phyloP scores from a whole-genome alignment of 1,140 invertebrate genomes.

The Uloborus diversus region DNA sequence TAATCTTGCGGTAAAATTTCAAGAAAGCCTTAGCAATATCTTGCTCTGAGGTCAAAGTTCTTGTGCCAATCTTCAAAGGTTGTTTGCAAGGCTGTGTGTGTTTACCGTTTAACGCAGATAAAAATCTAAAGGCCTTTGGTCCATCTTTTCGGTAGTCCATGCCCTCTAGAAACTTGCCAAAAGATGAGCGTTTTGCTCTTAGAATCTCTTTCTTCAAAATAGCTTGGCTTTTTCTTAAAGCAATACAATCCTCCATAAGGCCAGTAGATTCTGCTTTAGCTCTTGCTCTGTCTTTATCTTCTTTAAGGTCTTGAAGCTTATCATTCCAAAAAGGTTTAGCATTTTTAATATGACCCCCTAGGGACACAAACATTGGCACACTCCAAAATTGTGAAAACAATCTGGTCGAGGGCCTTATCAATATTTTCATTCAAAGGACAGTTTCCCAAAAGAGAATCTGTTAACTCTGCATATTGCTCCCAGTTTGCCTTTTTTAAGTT shows the following conservation, averaged over 20 bases:
- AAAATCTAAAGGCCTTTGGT: slow-evolving; percentile 1
- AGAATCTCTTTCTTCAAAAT: background rate
- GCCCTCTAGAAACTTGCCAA: background rate
- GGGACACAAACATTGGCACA: too few relatives aligned
- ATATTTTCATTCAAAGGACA: too few relatives aligned
- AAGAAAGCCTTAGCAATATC: background rate
- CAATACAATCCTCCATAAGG: background rate
- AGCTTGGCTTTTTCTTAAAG: background rate
- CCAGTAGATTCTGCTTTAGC: background rate
- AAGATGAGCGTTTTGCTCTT: background rate
- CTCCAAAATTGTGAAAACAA: too few relatives aligned
- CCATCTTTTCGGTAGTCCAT: slow-evolving; percentile 1
- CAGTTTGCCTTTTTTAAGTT: too few relatives aligned
- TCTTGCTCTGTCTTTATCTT: background rate
- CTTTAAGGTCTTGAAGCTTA: background rate
- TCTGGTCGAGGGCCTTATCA: too few relatives aligned
- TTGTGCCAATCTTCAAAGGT: background rate
- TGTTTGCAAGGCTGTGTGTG: background rate
- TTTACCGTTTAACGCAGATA: slow-evolving; percentile 4
- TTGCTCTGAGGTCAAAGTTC: background rate
- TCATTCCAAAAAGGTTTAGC: slow-evolving; percentile 19
- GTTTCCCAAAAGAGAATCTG: too few relatives aligned
- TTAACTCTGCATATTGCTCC: too few relatives aligned
- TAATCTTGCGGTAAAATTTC: slow-evolving; percentile 1
- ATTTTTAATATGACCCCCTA: background rate